Percentiles rank a stretch among this genome's conserved stretches.
Evolutionary conservation across 2,113 vertebrate genomes (phyloP).

Genomic region (Malurus elegans): DNA sequence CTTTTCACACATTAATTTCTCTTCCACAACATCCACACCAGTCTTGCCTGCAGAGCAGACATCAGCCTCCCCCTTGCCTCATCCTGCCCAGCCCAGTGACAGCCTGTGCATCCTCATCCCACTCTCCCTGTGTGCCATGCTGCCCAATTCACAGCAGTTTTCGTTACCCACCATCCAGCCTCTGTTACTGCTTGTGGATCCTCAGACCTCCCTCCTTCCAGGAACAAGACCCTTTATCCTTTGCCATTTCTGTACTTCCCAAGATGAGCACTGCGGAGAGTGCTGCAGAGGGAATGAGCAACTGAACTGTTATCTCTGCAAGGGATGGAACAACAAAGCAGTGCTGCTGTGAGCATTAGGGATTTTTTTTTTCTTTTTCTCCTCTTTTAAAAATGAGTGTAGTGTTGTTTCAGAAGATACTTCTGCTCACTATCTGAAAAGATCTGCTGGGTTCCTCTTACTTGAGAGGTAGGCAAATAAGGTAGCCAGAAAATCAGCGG

Average conservation of each 20-base stretch:
- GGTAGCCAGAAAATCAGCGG: background rate
- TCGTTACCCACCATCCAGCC: background rate
- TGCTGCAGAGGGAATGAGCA: background rate
- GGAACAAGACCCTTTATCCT: background rate
- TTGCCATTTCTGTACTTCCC: background rate
- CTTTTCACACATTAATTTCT: background rate
- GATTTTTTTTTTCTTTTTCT: background rate
- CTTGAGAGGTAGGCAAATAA: background rate
- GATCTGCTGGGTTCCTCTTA: background rate
- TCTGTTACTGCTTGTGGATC: background rate
- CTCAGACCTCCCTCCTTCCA: background rate
- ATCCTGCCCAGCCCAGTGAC: background rate
- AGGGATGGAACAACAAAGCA: background rate
- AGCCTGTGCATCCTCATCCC: background rate
- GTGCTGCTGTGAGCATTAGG: background rate
- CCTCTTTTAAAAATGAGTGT: background rate
- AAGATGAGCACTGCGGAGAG: background rate
- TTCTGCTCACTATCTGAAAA: background rate
- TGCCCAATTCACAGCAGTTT: background rate
- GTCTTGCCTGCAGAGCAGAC: background rate
- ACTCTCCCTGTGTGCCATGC: background rate
- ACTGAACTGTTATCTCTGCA: background rate
- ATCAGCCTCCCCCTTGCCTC: background rate
- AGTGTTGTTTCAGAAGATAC: background rate
- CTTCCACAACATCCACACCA: background rate